Evolutionary conservation across 2,797 vertebrate species (phyloP).

Genomic region (Hephaestus fuliginosus): DNA sequence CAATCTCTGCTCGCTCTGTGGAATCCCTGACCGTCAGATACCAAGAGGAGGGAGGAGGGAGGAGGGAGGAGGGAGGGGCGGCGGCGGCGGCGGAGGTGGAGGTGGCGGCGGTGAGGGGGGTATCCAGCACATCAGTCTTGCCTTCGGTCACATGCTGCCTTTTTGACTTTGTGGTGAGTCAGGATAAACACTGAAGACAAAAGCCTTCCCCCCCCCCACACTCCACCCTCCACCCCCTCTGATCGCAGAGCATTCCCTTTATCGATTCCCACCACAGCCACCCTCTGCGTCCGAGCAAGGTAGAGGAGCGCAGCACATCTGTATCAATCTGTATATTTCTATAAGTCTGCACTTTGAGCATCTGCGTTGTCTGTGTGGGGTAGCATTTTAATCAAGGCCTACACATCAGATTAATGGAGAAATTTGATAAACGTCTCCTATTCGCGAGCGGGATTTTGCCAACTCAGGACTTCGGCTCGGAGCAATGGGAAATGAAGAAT

Average conservation of each 20-base stretch:
- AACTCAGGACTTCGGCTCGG: constrained; percentile 76
- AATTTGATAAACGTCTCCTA: constrained; percentile 82
- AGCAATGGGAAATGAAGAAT: constrained; percentile 82
- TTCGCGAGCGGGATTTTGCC: constrained; percentile 76
- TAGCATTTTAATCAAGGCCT: constrained; percentile 77
- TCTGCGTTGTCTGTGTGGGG: constrained; percentile 75
- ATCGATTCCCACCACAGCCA: constrained; percentile 69
- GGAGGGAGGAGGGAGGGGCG: not conserved
- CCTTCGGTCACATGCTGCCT: constrained; percentile 71
- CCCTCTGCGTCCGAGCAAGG: constrained; percentile 59
- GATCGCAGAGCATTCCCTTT: constrained; percentile 59
- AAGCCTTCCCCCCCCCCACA: constrained; percentile 47
- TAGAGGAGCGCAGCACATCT: constrained; percentile 66
- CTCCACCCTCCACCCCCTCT: constrained; percentile 42
- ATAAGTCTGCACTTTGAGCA: constrained; percentile 71
- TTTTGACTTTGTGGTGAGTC: constrained; percentile 78
- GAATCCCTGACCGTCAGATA: constrained; percentile 75
- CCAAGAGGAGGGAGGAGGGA: constrained; percentile 17
- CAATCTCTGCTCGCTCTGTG: constrained; percentile 77
- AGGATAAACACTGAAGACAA: constrained; percentile 75
- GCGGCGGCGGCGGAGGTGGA: too few species aligned
- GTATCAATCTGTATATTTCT: constrained; percentile 76
- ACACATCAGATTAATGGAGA: constrained; percentile 84
- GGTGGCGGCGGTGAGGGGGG: not conserved
- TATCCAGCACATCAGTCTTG: constrained; percentile 71